Conservation (phyloP, 2,113 vertebrate genomes). For the Onychostruthus taczanowskii region DNA sequence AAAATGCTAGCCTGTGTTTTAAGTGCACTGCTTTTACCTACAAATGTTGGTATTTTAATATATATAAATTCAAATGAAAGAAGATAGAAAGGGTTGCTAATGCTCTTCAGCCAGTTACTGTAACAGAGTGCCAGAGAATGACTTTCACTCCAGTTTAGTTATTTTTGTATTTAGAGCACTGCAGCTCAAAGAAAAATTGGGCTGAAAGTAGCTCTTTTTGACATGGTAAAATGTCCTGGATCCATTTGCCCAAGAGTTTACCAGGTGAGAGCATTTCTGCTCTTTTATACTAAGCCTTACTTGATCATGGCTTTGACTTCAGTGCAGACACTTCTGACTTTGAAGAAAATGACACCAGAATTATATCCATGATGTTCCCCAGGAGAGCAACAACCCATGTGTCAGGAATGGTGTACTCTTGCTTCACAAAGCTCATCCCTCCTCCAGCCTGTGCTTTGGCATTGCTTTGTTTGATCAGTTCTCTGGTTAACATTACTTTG, state of each 20-base stretch:
- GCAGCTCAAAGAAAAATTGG: not conserved
- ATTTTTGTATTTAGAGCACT: not conserved
- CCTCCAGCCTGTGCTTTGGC: not conserved
- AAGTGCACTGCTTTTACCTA: not conserved
- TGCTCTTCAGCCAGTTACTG: not conserved
- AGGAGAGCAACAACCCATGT: not conserved
- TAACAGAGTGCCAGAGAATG: not conserved
- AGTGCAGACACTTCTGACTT: not conserved
- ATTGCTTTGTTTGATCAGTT: not conserved
- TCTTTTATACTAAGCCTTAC: not conserved
- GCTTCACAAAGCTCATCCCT: not conserved
- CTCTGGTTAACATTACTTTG: not conserved
- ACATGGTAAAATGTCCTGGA: not conserved
- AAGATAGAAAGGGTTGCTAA: not conserved
- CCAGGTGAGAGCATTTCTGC: not conserved
- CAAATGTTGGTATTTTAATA: not conserved
- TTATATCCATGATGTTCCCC: not conserved
- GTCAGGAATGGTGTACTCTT: not conserved
- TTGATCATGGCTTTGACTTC: not conserved
- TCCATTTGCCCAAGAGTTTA: not conserved
- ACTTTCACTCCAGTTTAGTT: not conserved
- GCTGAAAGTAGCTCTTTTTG: not conserved
- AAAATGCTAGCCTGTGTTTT: not conserved
- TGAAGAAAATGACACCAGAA: not conserved
- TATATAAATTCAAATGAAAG: not conserved